Percentiles rank a stretch among this genome's conserved stretches.
phyloP scores from a whole-genome alignment of 1,140 invertebrate genomes.

The Thalassaphorura encarpata region DNA sequence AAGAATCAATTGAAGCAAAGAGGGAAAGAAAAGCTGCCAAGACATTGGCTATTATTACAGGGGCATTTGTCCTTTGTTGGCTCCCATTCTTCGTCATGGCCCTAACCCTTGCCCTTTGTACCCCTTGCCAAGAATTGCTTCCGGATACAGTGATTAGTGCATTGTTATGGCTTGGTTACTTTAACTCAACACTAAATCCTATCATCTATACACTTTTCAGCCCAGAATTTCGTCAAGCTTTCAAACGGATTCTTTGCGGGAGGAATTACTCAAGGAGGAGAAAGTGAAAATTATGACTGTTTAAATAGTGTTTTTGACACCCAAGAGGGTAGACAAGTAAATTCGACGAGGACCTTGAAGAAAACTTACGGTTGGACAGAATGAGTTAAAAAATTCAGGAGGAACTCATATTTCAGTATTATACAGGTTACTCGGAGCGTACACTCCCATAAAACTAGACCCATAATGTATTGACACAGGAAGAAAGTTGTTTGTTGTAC shows the following conservation, averaged over 20 bases:
- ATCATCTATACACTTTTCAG: slow-evolving; percentile 82
- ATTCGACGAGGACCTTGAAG: no score
- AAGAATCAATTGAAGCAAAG: slow-evolving; percentile 68
- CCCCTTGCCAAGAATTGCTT: slow-evolving; percentile 39
- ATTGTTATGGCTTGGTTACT: slow-evolving; percentile 60
- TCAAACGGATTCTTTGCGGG: slow-evolving; percentile 66
- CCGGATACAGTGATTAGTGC: slow-evolving; percentile 49
- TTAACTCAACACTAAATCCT: slow-evolving; percentile 80
- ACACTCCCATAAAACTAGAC: no score
- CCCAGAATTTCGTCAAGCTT: slow-evolving; percentile 77
- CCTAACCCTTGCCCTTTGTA: slow-evolving; percentile 65
- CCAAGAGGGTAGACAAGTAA: no score
- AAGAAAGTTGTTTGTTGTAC: no score
- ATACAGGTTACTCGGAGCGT: no score
- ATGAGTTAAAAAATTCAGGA: no score
- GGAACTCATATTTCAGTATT: no score
- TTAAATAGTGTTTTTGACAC: no score
- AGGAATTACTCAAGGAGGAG: slow-evolving; percentile 44
- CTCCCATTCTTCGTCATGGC: slow-evolving; percentile 83
- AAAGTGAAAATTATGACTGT: no score
- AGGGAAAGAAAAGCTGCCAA: slow-evolving; percentile 83
- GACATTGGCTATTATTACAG: slow-evolving; percentile 74
- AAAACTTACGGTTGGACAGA: no score
- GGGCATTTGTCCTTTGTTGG: slow-evolving; percentile 86
- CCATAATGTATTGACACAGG: no score